Percentiles rank a stretch among this genome's conserved stretches.
These are phyloP conservation scores for Mactromeris polynyma DNA, from an alignment of 2,888 invertebrate genomes.

Conservation along the genomic window DNA sequence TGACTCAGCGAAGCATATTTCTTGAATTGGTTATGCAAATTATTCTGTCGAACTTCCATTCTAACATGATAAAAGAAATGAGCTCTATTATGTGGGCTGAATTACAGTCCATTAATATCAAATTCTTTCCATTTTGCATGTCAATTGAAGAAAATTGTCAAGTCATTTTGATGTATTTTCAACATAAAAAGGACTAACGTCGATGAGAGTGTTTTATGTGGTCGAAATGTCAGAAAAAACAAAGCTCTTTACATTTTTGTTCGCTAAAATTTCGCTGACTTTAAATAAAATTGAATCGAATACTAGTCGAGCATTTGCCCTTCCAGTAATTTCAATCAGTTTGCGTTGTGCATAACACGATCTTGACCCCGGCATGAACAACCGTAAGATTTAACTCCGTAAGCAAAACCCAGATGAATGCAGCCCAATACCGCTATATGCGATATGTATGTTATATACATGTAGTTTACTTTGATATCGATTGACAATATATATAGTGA, in stretches of 20 bases:
- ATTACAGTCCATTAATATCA: conserved; percentile 18
- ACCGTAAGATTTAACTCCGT: no score
- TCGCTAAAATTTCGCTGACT: no score
- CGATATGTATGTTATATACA: no score
- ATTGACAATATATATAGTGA: no score
- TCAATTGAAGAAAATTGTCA: conserved; percentile 18
- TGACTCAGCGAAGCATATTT: conserved; percentile 3
- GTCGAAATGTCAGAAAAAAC: conserved; percentile 2
- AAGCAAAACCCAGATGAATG: no score
- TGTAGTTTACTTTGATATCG: no score
- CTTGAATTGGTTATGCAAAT: conserved; percentile 2
- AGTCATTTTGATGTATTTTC: conserved; percentile 14
- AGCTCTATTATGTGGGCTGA: conserved; percentile 3
- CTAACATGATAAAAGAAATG: conserved; percentile 9
- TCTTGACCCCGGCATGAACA: no score
- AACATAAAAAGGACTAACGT: conserved; percentile 3
- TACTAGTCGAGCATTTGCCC: no score
- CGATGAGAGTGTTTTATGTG: not conserved
- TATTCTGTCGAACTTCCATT: conserved; percentile 7
- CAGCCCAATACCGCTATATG: no score
- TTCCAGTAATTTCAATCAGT: no score
- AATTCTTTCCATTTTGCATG: conserved; percentile 18
- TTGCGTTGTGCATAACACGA: no score
- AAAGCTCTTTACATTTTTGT: not conserved
- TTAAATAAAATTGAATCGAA: not conserved